Base-by-base conservation (phyloP, 2,797 vertebrate species). In the Leptoclinus maculatus region DNA sequence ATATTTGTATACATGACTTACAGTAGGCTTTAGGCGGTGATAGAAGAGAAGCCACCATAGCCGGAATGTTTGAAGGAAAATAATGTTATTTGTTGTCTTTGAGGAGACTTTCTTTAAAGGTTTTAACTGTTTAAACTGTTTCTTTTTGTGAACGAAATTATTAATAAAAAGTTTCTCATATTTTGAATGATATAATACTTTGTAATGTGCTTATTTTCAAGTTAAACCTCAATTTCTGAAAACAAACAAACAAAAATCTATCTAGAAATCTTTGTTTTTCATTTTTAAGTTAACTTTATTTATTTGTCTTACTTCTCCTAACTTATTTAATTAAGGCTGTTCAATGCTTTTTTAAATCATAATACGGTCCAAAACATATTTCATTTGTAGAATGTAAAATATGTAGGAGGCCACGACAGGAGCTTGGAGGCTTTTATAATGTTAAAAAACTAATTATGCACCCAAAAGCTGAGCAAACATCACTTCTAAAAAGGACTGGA, bases 401-500 rank as follows among this genome's bases (percentile, higher is more conserved):
- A 76, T 75, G 62, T 66, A 74, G 69, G 76, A n/a, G 72, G 77
- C 72, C 75, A 45, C 78, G 73, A 75, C 27, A 60, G 70, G 12
- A 21, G 43, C 79, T 53, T 27, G 2, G 36, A 74, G 67, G 51
- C 85, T 80, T 91, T 93, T 92, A 70, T 89, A 29, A 92, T 94
- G 90, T 83, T 83, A 89, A 93, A 76, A 83, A 79, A 66, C 77
- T 78, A 79, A 91, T 91, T 91, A 87, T 90, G 90, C 86, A 79
- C 3, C 80, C 66, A 83, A 86, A 92, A 93, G 90, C 92, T 93
- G 90, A 87, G 90, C 89, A 93, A 93, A 94, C 91, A 92, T 83
- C 12, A 14, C 63, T 47, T 49, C 23, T 62, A 47, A 81, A 79
- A 79, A 73, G 59, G 76, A 13, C 39, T 83, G 80, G 89, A 56